Evolutionary conservation across 2,797 vertebrate genomes (phyloP).

Genomic region (Bradypodion ventrale): DNA sequence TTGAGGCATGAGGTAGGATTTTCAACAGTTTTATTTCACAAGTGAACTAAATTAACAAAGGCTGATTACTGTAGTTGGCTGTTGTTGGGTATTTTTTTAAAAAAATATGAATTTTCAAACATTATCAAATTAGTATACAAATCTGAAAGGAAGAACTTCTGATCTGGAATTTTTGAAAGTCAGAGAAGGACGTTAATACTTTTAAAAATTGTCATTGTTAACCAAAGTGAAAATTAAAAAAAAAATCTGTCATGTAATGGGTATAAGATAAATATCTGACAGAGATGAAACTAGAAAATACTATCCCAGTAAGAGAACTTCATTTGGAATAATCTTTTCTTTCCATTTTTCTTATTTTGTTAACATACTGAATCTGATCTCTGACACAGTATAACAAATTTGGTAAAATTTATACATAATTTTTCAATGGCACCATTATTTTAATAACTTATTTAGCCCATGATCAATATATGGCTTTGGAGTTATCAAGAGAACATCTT

Average conservation of each 20-base stretch:
- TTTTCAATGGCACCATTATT: conserved; percentile 78
- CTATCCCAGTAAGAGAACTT: conserved; percentile 69
- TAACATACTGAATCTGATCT: neutral
- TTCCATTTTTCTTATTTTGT: neutral
- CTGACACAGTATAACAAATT: conserved; percentile 69
- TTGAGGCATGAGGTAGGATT: no score
- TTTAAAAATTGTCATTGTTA: neutral
- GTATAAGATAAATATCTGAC: conserved; percentile 63
- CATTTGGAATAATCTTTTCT: neutral
- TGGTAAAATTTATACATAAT: conserved; percentile 82
- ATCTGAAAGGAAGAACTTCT: no score
- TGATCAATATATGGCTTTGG: conserved; percentile 83
- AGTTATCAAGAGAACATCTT: conserved; percentile 67
- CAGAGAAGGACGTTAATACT: no score
- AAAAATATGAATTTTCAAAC: no score
- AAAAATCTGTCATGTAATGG: conserved; percentile 12
- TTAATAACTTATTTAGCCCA: conserved; percentile 78
- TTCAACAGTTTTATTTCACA: no score
- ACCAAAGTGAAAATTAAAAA: no score
- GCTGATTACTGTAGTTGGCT: no score
- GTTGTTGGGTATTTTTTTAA: no score
- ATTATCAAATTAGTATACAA: no score
- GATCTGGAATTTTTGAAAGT: no score
- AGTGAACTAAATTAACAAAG: conserved; percentile 40
- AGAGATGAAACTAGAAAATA: conserved; percentile 64